Percentiles rank a stretch among this genome's conserved stretches.
Evolutionary conservation across 37 sponge, comb jelly and placozoan species (phyloP).

Genomic region (Spongilla lacustris): DNA sequence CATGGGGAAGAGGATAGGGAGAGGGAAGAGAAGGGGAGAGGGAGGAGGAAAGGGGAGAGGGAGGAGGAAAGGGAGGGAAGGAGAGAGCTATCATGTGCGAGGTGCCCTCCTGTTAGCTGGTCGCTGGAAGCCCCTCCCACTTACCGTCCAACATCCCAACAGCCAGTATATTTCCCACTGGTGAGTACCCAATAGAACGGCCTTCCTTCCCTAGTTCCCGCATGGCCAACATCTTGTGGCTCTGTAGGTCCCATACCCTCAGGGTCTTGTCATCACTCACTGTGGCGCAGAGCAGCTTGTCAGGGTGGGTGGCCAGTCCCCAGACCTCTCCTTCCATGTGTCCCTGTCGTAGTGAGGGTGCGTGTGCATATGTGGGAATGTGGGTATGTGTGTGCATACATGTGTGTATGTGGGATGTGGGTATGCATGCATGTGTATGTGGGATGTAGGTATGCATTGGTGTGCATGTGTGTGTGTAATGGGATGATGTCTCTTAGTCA

Average conservation of each 20-base stretch:
- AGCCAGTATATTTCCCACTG: constrained; percentile 76
- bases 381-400: too few relatives aligned
- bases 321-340: constrained; percentile 94
- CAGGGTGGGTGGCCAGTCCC: constrained; percentile 91
- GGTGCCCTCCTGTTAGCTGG: not conserved
- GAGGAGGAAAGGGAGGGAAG: not conserved
- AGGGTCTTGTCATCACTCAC: constrained; percentile 90
- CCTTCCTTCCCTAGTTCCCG: constrained; percentile 49
- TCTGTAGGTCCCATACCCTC: constrained; percentile 83
- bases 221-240: constrained; percentile 42
- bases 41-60: not conserved
- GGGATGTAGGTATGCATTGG: too few relatives aligned
- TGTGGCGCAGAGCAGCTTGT: constrained; percentile 58
- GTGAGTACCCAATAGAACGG: constrained; percentile 83
- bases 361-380: not conserved
- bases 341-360: constrained; percentile 33
- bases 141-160: constrained; percentile 84
- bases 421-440: too few relatives aligned
- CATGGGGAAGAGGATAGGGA: too few relatives aligned
- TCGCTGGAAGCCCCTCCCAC: not conserved
- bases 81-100: not conserved
- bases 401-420: not conserved
- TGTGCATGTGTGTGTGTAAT: too few relatives aligned
- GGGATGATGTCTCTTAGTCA: too few relatives aligned
- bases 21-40: too few relatives aligned